Percentiles rank a stretch among this genome's conserved stretches.
Evolutionary conservation across 2,888 invertebrate species (phyloP).

Genomic region (Colletes collaris): DNA sequence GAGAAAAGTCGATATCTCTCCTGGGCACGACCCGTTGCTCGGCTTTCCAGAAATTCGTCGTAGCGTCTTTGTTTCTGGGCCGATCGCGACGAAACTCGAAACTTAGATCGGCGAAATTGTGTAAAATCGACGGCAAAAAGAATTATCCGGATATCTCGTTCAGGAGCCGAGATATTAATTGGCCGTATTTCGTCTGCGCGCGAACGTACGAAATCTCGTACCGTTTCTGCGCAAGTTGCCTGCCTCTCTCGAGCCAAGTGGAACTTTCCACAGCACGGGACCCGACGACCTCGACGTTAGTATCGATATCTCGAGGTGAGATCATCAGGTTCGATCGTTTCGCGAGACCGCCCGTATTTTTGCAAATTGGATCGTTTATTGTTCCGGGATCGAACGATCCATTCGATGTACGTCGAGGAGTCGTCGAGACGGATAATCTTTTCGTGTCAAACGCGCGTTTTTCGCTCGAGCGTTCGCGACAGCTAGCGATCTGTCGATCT

Average conservation of each 20-base stretch:
- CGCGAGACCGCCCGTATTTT: constrained; percentile 16
- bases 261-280: constrained; percentile 77
- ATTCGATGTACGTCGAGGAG: too few relatives aligned
- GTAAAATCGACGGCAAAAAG: constrained; percentile 62
- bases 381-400: too few relatives aligned
- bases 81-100: constrained; percentile 63
- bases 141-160: constrained; percentile 55
- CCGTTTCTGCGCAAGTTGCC: constrained; percentile 80
- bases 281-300: constrained; percentile 66
- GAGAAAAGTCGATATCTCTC: neutral
- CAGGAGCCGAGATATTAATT: constrained; percentile 70
- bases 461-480: too few relatives aligned
- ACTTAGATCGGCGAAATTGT: constrained; percentile 76
- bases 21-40: neutral
- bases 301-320: constrained; percentile 68
- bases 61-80: constrained; percentile 36
- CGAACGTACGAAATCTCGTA: constrained; percentile 49
- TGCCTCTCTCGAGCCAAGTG: constrained; percentile 80
- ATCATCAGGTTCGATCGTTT: constrained; percentile 57
- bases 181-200: constrained; percentile 74
- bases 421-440: too few relatives aligned
- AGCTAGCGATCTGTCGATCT: too few relatives aligned
- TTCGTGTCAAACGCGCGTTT: too few relatives aligned
- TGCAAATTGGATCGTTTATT: constrained; percentile 9
- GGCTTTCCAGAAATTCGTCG: constrained; percentile 34